phyloP scores from a whole-genome alignment of 2,888 invertebrate species.

The Balanococcus diminutus region DNA sequence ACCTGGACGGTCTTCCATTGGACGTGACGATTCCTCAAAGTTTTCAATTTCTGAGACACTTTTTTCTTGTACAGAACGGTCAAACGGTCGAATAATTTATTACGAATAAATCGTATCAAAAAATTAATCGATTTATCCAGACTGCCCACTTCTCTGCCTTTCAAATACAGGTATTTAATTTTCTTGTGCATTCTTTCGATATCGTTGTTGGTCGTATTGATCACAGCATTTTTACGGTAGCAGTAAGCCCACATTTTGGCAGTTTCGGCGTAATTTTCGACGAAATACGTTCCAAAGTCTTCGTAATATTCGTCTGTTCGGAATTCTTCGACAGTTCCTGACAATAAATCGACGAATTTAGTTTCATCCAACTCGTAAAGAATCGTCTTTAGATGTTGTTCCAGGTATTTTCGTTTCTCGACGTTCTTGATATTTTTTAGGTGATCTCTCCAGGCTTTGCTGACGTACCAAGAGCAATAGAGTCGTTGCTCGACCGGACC shows the following conservation, averaged over 20 bases:
- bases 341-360: not conserved
- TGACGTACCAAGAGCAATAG: not conserved
- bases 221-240: conserved; percentile 55
- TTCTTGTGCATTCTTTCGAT: conserved; percentile 57
- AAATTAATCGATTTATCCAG: conserved; percentile 48
- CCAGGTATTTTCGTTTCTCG: not conserved
- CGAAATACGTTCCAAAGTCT: conserved; percentile 56
- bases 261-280: conserved; percentile 50
- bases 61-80: not conserved
- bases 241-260: conserved; percentile 57
- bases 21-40: not conserved
- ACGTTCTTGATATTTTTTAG: not conserved
- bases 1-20: not conserved
- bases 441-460: not conserved
- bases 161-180: conserved; percentile 51
- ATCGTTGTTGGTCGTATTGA: conserved; percentile 56
- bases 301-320: conserved; percentile 47
- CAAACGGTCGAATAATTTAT: conserved; percentile 21
- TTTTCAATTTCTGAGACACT: not conserved
- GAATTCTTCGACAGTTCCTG: not conserved
- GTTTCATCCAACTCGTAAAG: not conserved
- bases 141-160: conserved; percentile 46
- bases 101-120: not conserved
- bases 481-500: not conserved
- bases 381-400: not conserved